Percentiles rank a stretch among this genome's conserved stretches.
phyloP scores from a whole-genome alignment of 2,113 vertebrate species.

The Atherinomorus stipes region DNA sequence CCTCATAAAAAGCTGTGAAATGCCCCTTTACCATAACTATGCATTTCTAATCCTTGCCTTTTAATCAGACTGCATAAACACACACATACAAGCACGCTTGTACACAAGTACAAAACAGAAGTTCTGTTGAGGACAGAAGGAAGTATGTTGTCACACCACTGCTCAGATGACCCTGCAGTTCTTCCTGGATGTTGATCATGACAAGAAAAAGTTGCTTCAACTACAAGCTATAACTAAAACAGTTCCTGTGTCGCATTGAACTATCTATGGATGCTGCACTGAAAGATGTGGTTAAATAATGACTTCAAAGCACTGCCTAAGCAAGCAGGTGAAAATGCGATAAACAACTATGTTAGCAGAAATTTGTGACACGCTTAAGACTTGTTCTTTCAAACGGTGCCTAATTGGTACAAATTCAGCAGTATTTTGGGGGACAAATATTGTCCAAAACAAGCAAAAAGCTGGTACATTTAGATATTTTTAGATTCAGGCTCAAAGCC shows the following conservation, averaged over 20 bases:
- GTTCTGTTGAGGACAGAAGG: constrained; percentile 61
- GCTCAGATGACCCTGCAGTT: neutral
- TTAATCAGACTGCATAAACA: neutral
- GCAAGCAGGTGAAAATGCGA: neutral
- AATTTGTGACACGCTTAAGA: neutral
- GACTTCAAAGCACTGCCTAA: neutral
- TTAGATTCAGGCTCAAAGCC: neutral
- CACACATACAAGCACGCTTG: neutral
- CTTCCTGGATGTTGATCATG: neutral
- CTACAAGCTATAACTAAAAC: too few relatives aligned
- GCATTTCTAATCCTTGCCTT: neutral
- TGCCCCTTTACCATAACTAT: constrained; percentile 24
- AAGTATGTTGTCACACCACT: constrained; percentile 29
- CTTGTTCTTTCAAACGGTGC: constrained; percentile 12
- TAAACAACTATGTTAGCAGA: constrained; percentile 20
- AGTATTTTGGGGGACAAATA: neutral
- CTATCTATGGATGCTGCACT: neutral
- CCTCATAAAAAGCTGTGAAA: constrained; percentile 32
- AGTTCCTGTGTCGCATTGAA: too few relatives aligned
- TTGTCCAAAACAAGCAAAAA: neutral
- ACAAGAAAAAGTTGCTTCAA: neutral
- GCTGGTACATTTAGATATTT: neutral
- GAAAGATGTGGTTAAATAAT: neutral
- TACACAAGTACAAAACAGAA: constrained; percentile 5
- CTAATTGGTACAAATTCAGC: neutral